A percentile compares a stretch with the other conserved stretches of the same genome.
Evolutionary conservation across 37 sponge, comb jelly and placozoan species (phyloP).

Genomic region (Geodia barretti): DNA sequence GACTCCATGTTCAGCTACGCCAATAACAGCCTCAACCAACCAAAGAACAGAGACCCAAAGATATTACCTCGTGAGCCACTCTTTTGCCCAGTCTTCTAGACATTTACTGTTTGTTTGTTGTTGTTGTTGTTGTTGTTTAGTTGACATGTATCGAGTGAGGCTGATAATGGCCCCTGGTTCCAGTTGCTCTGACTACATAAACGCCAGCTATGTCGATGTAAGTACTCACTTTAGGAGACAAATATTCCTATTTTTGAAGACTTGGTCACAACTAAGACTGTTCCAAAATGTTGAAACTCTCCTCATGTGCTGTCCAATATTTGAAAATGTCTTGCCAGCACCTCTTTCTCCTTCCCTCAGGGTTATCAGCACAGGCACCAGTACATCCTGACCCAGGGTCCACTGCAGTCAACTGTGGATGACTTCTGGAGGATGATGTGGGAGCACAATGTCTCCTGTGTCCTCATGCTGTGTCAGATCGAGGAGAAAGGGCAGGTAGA

Average conservation of each 20-base stretch:
- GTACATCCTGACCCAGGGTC: constrained; percentile 84
- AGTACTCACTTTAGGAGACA: too few relatives aligned
- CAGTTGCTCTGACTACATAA: constrained; percentile 76
- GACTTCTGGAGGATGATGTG: constrained; percentile 94
- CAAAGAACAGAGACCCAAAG: constrained; percentile 72
- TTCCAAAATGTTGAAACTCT: neutral
- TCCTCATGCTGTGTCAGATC: constrained; percentile 73
- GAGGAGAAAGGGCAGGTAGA: constrained; percentile 66
- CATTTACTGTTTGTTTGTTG: neutral
- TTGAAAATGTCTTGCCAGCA: neutral
- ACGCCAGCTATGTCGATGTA: constrained; percentile 77
- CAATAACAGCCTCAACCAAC: constrained; percentile 35
- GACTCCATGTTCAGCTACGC: constrained; percentile 37
- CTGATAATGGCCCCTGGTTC: constrained; percentile 69
- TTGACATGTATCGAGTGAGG: constrained; percentile 65
- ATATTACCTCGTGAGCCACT: constrained; percentile 69
- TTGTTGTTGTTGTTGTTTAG: too few relatives aligned
- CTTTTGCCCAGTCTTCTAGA: neutral
- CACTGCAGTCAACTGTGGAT: constrained; percentile 65
- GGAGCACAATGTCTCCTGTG: constrained; percentile 73
- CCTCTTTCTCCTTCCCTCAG: constrained; percentile 17
- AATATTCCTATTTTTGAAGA: too few relatives aligned
- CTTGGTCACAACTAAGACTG: constrained; percentile 6
- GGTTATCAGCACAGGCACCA: constrained; percentile 72
- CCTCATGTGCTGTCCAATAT: neutral